Evolutionary conservation across 2,888 invertebrate species (phyloP), one percentile per base, ranked within the genome.

Genomic region (Morpho helenor): DNA sequence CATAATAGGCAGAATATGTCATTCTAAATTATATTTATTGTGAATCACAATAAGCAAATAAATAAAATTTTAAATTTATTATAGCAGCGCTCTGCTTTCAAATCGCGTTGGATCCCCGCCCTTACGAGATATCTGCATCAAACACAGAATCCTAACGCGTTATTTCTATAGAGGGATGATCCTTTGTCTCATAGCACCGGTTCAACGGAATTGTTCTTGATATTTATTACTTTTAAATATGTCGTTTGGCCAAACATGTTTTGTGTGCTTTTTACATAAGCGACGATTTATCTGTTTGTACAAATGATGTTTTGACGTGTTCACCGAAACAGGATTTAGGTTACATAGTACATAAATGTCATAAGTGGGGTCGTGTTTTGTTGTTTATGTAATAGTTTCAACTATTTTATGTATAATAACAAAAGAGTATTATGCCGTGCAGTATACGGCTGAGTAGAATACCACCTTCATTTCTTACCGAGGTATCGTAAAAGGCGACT

Each of bases 61-160:
- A 16, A 16, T 16, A 16, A 16, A 16, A 16, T 16, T 16, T n/a
- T n/a, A n/a, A n/a, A n/a, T n/a, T 16, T 16, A 16, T 16, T 31
- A 52, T 45, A 39, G 52, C 44, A 7, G 2, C 40, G 40, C 22
- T 22, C 22, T 53, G 46, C 22, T n/a, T 7, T 10, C 40, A n/a
- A 40, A 46, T 39, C 7, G 41, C 58, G 56, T 42, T 59, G 52
- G 56, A 56, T 46, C 49, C 10, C 6, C 53, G 9, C 48, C 54
- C 54, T 43, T n/a, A 68, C 62, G 62, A 67, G 67, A 66, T 71
- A 64, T 68, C 64, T 70, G 68, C 68, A 67, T 72, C 67, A 67
- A 57, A 61, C 63, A 62, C 63, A 65, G 60, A 59, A 59, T 63
- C 59, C 57, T 63, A 66, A 61, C 60, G 53, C 56, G 56, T 64